A percentile compares a stretch with the other conserved stretches of the same genome.
phyloP scores from a whole-genome alignment of 2,797 vertebrate species.

The Crax fasciolata region DNA sequence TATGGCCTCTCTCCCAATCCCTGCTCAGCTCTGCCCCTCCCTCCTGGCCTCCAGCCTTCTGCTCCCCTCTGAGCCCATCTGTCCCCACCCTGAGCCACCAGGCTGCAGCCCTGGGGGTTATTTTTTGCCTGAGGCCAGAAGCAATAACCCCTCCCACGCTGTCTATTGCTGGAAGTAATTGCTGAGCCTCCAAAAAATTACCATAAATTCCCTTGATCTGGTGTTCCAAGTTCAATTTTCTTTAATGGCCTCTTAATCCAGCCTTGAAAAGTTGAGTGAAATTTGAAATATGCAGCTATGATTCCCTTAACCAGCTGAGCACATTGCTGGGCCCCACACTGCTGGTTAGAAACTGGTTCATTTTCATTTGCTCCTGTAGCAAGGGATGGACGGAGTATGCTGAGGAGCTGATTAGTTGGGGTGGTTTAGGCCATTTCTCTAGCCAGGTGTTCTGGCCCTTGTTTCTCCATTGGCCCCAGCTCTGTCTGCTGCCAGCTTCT shows the following conservation, averaged over 20 bases:
- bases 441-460: constrained; percentile 56
- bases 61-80: not conserved
- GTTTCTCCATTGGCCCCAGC: constrained; percentile 9
- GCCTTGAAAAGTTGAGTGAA: not conserved
- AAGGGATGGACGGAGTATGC: not conserved
- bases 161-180: not conserved
- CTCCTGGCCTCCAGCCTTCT: not conserved
- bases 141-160: not conserved
- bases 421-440: not conserved
- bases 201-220: not conserved
- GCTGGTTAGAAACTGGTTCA: not conserved
- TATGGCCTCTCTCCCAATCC: not conserved
- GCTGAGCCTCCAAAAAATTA: not conserved
- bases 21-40: too few relatives aligned
- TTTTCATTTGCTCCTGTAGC: not conserved
- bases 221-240: not conserved
- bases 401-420: constrained; percentile 19
- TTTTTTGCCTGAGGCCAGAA: not conserved
- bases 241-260: not conserved
- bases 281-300: not conserved
- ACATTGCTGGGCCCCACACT: not conserved
- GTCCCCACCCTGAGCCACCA: not conserved
- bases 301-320: not conserved
- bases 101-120: fast-evolving
- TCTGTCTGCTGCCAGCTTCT: constrained; percentile 21